Base-by-base conservation (phyloP, 1,140 invertebrate species). In the Potamilus streckersoni region DNA sequence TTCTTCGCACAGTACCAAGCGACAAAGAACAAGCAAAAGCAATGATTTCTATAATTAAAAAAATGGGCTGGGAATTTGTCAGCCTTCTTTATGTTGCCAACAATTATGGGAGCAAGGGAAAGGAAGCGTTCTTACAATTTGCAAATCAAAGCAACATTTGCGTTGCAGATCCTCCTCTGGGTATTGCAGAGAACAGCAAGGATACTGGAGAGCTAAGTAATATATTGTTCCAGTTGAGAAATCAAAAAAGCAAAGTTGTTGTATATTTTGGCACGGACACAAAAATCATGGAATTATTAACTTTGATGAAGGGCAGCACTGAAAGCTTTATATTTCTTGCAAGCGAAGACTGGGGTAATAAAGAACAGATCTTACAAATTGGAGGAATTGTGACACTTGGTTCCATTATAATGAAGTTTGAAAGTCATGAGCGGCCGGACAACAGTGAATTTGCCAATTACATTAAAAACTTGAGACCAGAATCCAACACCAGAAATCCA, bases 301-400 rank as follows among this genome's bases (percentile, higher is more conserved):
- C 83, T 38, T 88, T 90, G 2, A 87, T 91, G 6, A 89, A 90
- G 63, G 91, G 86, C 0, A 78, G 86, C n/a, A 81, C 86, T 58
- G 76, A 83, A 19, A 73, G 73, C 16, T 74, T 80, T 17, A 91
- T 93, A 58, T 95, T 94, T 93, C 91, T 95, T 15, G 94, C 93
- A 2, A 94, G 93, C 78, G 94, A 95, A 83, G 94, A 94, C 2
- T 95, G 94, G 94, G 94, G 94, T 15, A 92, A 92, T 71, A 93
- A 94, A 81, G 90, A 71, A 8, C 68, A 81, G 13, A 74, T 86
- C 20, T 63, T 82, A 23, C 23, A 74, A 4, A 69, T 65, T n/a
- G 78, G 78, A 2, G 71, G 71, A 15, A 82, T 79, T 38, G 72
- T 79, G 2, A 76, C 80, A 1, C 55, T 79, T 17, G 86, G 86